These are phyloP conservation scores for Notocelia uddmanniana DNA, from an alignment of 2,888 invertebrate genomes.

Conservation along the genomic window DNA sequence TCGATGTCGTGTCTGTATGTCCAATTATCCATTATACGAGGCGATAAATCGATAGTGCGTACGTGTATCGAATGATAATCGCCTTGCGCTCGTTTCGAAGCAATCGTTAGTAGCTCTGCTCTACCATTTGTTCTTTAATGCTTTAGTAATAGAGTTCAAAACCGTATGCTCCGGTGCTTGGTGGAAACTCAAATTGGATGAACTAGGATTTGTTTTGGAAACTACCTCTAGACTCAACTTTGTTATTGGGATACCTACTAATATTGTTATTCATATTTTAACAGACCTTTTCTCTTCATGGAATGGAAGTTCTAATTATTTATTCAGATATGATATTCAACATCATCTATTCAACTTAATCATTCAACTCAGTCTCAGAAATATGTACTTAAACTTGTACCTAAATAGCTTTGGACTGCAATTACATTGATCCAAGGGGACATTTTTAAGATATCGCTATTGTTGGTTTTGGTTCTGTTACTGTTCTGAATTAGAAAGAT, in stretches of 20 bases:
- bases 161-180: not conserved
- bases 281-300: not conserved
- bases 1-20: not conserved
- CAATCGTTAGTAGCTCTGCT: not conserved
- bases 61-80: constrained; percentile 25
- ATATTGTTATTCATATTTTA: not conserved
- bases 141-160: not conserved
- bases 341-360: too few relatives aligned
- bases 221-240: constrained; percentile 2
- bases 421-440: too few relatives aligned
- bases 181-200: not conserved
- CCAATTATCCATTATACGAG: constrained; percentile 30
- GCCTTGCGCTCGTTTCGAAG: not conserved
- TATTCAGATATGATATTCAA: too few relatives aligned
- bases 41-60: constrained; percentile 28
- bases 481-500: too few relatives aligned
- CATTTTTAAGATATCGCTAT: too few relatives aligned
- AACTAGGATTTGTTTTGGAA: not conserved
- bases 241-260: not conserved
- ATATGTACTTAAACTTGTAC: too few relatives aligned
- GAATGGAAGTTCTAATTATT: not conserved
- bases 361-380: too few relatives aligned
- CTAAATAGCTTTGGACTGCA: too few relatives aligned
- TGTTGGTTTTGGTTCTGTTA: too few relatives aligned
- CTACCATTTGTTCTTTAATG: not conserved